Evolutionary conservation across 2,797 vertebrate genomes (phyloP), one percentile per base, ranked within the genome.

Genomic region (Chelidonichthys spinosus): DNA sequence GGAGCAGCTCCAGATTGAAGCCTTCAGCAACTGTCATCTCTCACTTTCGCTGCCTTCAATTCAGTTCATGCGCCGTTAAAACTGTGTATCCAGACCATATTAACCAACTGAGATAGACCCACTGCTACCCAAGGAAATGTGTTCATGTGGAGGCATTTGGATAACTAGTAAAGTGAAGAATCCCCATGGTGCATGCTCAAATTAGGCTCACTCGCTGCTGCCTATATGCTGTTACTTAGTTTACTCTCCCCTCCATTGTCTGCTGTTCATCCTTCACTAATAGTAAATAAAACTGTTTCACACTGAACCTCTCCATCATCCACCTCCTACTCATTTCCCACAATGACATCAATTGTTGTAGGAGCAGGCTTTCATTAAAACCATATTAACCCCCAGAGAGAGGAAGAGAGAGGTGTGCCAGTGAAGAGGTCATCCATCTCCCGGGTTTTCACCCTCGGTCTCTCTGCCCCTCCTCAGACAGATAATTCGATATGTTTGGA

Each of bases 1-100:
- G 80, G 72, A 90, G 84, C 86, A 80, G 78, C 85, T 87, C 81
- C 71, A 87, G 83, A 87, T 81, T 79, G 84, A 86, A 86, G 65
- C 88, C 85, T 70, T 88, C 76, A 82, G 82, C 81, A 74, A 80
- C 82, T 83, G 84, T 84, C 81, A 78, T 85, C 73, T 63, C 84
- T 46, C 10, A 4, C 82, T 78, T 33, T 6, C 74, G 71, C 76
- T 67, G 60, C 33, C 47, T 78, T 84, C 59, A 85, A 85, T 87
- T 87, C 74, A 74, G 62, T 80, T 73, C 71, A 78, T 54, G 81
- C 63, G 62, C 75, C 74, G 65, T 85, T 85, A 84, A 90, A 90
- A 76, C 44, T 37, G 63, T 64, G 71, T 55, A 70, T 86, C 82
- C 79, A 80, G 81, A 72, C 72, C 72, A 64, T 50, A 79, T 86